Percentiles rank a stretch among this genome's conserved stretches.
phyloP scores from a whole-genome alignment of 2,113 vertebrate genomes.

The Gasterosteus aculeatus region DNA sequence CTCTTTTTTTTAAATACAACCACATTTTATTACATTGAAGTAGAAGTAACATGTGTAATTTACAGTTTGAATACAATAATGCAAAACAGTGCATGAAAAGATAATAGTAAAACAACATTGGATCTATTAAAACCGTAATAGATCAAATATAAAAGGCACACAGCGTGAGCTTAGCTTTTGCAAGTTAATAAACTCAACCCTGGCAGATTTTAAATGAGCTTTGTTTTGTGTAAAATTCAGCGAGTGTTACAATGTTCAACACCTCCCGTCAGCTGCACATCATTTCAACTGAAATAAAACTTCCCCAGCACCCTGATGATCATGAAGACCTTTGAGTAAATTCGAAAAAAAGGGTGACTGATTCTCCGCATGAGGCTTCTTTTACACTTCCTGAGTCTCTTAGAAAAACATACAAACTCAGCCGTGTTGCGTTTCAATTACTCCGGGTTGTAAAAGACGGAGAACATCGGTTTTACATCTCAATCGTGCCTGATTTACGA shows the following conservation, averaged over 20 bases:
- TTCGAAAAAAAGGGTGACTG: conserved; percentile 13
- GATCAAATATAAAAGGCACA: conserved; percentile 30
- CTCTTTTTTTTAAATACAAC: not conserved
- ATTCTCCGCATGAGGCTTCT: conserved; percentile 30
- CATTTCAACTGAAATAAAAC: conserved; percentile 17
- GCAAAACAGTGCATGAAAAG: not conserved
- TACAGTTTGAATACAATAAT: not conserved
- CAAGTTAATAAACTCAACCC: conserved; percentile 17
- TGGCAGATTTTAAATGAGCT: conserved; percentile 9
- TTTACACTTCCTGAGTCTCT: conserved; percentile 42
- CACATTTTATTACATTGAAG: not conserved
- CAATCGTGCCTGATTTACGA: conserved; percentile 72
- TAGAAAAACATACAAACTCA: conserved; percentile 54
- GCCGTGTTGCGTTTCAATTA: conserved; percentile 55
- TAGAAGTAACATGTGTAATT: not conserved
- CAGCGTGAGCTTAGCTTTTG: conserved; percentile 25
- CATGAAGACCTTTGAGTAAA: conserved; percentile 14
- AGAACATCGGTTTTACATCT: conserved; percentile 71
- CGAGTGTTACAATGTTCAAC: conserved; percentile 5
- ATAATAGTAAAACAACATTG: not conserved
- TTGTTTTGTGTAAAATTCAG: conserved; percentile 18
- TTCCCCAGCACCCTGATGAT: conserved; percentile 23
- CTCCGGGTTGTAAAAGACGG: conserved; percentile 44
- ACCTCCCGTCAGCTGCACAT: conserved; percentile 10
- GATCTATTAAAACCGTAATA: not conserved